A percentile compares a stretch with the other conserved stretches of the same genome.
phyloP scores from a whole-genome alignment of 2,797 vertebrate species.

The Macropus fuliginosus region DNA sequence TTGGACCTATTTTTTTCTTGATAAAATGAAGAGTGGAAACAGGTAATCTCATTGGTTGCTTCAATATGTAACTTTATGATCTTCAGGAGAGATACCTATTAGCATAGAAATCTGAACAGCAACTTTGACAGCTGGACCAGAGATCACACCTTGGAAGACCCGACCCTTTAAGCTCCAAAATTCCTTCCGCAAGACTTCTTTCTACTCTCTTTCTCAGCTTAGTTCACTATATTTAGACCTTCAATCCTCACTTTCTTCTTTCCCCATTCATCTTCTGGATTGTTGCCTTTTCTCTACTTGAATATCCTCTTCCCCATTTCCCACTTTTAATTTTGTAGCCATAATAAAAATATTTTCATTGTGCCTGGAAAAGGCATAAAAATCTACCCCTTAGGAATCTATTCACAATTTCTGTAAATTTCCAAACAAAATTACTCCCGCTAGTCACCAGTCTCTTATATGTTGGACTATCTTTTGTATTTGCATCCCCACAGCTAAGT shows the following conservation, averaged over 20 bases:
- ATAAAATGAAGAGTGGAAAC: not conserved
- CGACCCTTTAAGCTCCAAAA: not conserved
- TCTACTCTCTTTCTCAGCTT: not conserved
- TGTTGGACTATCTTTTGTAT: not conserved
- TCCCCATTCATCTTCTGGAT: not conserved
- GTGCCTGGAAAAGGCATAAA: not conserved
- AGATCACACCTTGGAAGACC: not conserved
- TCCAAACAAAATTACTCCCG: not conserved
- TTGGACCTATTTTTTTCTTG: not conserved
- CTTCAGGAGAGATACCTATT: not conserved
- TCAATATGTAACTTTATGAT: not conserved
- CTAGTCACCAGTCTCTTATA: not conserved
- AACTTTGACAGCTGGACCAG: not conserved
- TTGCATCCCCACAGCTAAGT: not conserved
- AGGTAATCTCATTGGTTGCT: not conserved
- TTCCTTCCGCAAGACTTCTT: not conserved
- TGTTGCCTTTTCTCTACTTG: not conserved
- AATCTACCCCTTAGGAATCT: not conserved
- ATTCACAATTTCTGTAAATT: not conserved
- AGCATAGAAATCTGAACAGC: not conserved
- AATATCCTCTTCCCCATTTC: not conserved
- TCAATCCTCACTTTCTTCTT: not conserved
- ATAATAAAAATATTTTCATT: not conserved
- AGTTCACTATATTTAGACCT: not conserved
- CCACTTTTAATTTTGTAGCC: not conserved